Evolutionary conservation across 2,797 vertebrate genomes (phyloP), one percentile per base, ranked within the genome.

Genomic region (Glyptemys insculpta): DNA sequence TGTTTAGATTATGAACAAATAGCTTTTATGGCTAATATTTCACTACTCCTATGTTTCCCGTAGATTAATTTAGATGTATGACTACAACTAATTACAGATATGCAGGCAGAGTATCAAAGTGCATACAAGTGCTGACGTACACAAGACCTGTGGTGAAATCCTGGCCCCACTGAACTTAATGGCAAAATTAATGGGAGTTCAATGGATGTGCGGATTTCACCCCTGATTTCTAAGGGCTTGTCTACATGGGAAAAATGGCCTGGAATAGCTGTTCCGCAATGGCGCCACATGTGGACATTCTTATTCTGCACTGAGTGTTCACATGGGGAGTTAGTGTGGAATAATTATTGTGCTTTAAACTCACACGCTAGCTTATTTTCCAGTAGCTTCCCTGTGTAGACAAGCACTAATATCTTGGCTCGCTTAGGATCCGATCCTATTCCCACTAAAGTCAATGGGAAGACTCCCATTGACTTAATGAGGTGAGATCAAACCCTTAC

Each of bases 21-120:
- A 85, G 59, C 89, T 89, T 96, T 83, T 93, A 90, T 85, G 85
- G 96, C 81, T 96, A 96, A 80, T 96, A 96, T 96, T 98, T 97
- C 85, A 96, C 91, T 94, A 87, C 37, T 59, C 81, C 47, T 29
- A 23, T 27, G 12, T 41, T 92, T 57, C 82, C 74, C 82, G 68
- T 47, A 91, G 85, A 94, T 91, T 96, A 95, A 93, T 93, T 95
- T 93, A 96, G 93, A 94, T 94, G 84, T 87, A 59, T 80, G 74
- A 91, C 53, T 86, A 93, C 37, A 53, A 47, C n/a, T 89, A 27
- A 19, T 47, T 88, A 83, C 82, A 96, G 79, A 88, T 57, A 25
- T 3, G 83, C 2, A 25, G 88, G 74, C 85, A 87, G 53, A 85
- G 92, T 89, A 90, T 88, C 10, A 21, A 94, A 95, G 92, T 94